Evolutionary conservation across 2,113 vertebrate genomes (phyloP), one percentile per base, ranked within the genome.

Genomic region (Poeciliopsis turrubarensis): DNA sequence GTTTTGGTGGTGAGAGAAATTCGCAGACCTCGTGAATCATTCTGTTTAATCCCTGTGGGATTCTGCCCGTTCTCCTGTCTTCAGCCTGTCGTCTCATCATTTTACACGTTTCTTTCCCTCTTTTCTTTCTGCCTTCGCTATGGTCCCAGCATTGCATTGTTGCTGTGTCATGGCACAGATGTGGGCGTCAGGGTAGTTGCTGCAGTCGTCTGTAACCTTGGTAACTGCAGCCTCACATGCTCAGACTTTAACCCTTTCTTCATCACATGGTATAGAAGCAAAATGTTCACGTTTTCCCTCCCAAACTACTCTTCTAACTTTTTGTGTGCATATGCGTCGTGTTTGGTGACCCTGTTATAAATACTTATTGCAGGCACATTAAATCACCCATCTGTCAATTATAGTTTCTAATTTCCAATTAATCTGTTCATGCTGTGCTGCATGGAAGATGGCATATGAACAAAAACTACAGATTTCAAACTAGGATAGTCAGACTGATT

Each of bases 1-100:
- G 74, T 79, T 72, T 78, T 78, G 81, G 69, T 68, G 77, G 86
- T 85, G 81, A 84, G 85, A 78, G 71, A 81, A 84, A 82, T 87
- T 85, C 86, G 81, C 75, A 80, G 86, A 77, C 74, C 82, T 89
- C 80, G 90, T 93, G 89, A 91, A 94, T 93, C 86, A 93, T 93
- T 92, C 91, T 85, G 74, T 86, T 89, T 91, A 57, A 90, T 89
- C 80, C 86, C 83, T 83, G 78, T 83, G 80, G 83, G 77, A 75
- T 81, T 30, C 77, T 34, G 9, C 44, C 31, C 4, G 41, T 64
- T 68, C 67, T 65, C 32, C 31, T 30, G 69, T 41, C 63, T 81
- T 85, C 73, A 79, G 72, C 79, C 84, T 61, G 32, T 81, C 79
- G 72, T 77, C 68, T 67, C 74, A 19, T 87, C 87, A 71, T 61